Base-by-base conservation (phyloP, 2,797 vertebrate species). In the Micropoecilia bifurca region DNA sequence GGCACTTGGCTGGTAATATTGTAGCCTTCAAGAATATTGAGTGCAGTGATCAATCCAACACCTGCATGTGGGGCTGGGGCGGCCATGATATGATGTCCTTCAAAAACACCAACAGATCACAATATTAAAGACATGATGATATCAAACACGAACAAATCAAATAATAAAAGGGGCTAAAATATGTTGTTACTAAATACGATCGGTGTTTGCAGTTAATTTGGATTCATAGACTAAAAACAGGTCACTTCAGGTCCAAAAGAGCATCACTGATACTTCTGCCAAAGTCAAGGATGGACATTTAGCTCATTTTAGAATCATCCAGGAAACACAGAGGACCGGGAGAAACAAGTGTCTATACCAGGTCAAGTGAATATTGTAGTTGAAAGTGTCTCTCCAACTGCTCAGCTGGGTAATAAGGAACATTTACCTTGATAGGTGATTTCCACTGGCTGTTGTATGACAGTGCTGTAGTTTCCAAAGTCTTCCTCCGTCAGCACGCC, bases 21-120 rank as follows among this genome's bases (percentile, higher is more conserved):
- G 92, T 97, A 99, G 77, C 97, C 97, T 90, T 99, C 98, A 0
- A 99, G 95, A 90, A 99, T 99, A 90, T 99, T 99, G 71, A 99
- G 97, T 50, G 98, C 98, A 78, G 97, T 93, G 88, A 99, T 96
- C 85, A 99, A 92, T 2, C 97, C 98, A 57, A 97, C 95, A n/a
- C 99, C 99, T 4, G 96, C 97, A 48, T 99, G 97, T 0, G 99
- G 99, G 46, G 98, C 96, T 3, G 98, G 96, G 3, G 98, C 95
- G 0, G 95, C 94, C 92, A 99, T 96, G 82, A 99, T 96, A 63
- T 97, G 97, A 85, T 99, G 96, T 73, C 97, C 99, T 99, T 90
- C 68, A 93, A 71, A 80, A 71, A 81, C 50, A 85, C 1, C 13
- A 80, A 75, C 33, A 81, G 43, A 78, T 46, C 36, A 81, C 0